A percentile compares a stretch with the other conserved stretches of the same genome.
These are phyloP conservation scores for Ennomos fuscantarius DNA, from an alignment of 2,888 invertebrate species.

Conservation along the genomic window DNA sequence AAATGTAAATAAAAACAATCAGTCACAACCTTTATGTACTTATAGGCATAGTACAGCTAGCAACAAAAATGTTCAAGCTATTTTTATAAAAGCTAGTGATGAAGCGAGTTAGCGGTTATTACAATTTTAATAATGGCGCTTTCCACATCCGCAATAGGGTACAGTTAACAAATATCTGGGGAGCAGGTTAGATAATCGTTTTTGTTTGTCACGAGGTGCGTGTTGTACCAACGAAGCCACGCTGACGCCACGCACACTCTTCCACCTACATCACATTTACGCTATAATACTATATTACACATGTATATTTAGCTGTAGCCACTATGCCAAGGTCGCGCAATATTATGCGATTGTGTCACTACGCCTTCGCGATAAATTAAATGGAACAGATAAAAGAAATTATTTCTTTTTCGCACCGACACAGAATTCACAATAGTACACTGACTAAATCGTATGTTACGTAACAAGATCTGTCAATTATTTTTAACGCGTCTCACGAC, in stretches of 20 bases:
- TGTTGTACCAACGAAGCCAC: conserved; percentile 39
- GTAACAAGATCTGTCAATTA: conserved; percentile 19
- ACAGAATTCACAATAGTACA: too few species aligned
- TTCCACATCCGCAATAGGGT: conserved; percentile 41
- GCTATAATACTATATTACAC: conserved; percentile 20
- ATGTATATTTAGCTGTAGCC: conserved; percentile 50
- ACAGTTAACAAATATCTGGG: conserved; percentile 44
- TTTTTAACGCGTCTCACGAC: conserved; percentile 28
- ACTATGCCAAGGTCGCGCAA: conserved; percentile 71
- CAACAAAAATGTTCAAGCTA: conserved; percentile 12
- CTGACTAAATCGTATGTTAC: conserved; percentile 20
- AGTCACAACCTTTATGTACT: conserved; percentile 9
- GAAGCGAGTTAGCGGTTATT: conserved; percentile 2
- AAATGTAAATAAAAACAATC: background rate
- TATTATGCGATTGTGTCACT: conserved; percentile 63
- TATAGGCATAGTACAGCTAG: conserved; percentile 14
- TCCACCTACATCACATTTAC: conserved; percentile 1
- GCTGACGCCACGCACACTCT: conserved; percentile 40
- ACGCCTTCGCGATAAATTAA: conserved; percentile 59
- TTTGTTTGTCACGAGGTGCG: conserved; percentile 43
- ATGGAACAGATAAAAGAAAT: conserved; percentile 48
- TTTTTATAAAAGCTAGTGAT: background rate
- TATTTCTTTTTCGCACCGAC: conserved; percentile 20
- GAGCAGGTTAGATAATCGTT: conserved; percentile 45
- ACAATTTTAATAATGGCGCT: conserved; percentile 23